A percentile compares a stretch with the other conserved stretches of the same genome.
These are phyloP conservation scores for Channa maculata DNA, from an alignment of 2,113 vertebrate genomes.

Conservation along the genomic window DNA sequence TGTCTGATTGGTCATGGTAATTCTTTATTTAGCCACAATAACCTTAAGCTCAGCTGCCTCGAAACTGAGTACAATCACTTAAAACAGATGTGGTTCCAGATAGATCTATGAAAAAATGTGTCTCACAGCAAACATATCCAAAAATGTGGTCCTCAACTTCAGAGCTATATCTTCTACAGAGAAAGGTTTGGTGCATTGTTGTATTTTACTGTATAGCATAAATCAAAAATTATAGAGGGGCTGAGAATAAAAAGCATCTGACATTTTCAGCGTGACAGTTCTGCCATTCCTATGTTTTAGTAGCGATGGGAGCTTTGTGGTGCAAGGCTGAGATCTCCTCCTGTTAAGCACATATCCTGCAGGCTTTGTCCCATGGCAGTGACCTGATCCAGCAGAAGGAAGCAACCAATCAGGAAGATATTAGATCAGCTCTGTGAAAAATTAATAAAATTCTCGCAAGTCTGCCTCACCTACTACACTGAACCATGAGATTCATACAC, in stretches of 20 bases:
- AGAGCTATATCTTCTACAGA: constrained; percentile 42
- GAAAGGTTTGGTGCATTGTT: constrained; percentile 73
- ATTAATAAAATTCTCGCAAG: constrained; percentile 74
- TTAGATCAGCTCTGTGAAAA: constrained; percentile 77
- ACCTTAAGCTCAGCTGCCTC: constrained; percentile 59
- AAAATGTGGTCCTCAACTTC: constrained; percentile 24
- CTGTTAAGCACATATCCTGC: constrained; percentile 75
- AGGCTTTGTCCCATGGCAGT: constrained; percentile 69
- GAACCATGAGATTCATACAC: constrained; percentile 63
- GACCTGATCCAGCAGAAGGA: constrained; percentile 80
- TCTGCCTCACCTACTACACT: constrained; percentile 58
- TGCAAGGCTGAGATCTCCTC: constrained; percentile 69
- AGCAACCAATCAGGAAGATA: constrained; percentile 78
- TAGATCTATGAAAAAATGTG: constrained; percentile 55
- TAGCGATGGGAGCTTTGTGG: constrained; percentile 72
- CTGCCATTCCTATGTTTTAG: constrained; percentile 67
- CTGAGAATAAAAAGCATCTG: constrained; percentile 78
- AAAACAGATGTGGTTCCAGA: constrained; percentile 80
- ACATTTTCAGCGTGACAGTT: constrained; percentile 75
- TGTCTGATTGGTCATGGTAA: constrained; percentile 83
- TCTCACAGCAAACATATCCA: constrained; percentile 22
- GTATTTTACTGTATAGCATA: constrained; percentile 71
- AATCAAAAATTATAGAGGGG: constrained; percentile 80
- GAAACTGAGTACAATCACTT: constrained; percentile 70
- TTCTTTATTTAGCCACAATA: constrained; percentile 80